Conservation (phyloP, 2,113 vertebrate genomes). For the Chelonoidis abingdonii region DNA sequence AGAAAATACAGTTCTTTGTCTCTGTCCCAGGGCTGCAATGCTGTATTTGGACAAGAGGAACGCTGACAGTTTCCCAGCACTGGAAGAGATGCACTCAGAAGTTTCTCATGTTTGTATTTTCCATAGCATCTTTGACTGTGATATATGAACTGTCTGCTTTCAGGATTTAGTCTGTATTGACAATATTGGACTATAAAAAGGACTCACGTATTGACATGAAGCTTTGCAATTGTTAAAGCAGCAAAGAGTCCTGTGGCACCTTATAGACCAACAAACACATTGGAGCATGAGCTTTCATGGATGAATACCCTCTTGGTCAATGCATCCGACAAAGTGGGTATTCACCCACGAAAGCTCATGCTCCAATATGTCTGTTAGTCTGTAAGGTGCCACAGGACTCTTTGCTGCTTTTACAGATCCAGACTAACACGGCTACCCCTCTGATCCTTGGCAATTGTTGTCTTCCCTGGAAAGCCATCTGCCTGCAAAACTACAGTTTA, state of each 20-base stretch:
- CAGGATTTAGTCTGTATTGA: neutral
- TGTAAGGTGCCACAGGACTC: too few species aligned
- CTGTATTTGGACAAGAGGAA: conserved; percentile 31
- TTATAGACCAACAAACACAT: too few species aligned
- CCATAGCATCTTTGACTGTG: neutral
- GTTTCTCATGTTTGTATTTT: conserved; percentile 5
- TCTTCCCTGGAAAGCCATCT: neutral
- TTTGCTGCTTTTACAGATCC: too few species aligned
- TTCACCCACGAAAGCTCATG: too few species aligned
- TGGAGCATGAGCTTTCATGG: too few species aligned
- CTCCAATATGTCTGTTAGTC: too few species aligned
- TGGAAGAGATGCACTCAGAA: neutral
- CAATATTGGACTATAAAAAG: neutral
- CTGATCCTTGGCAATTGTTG: neutral
- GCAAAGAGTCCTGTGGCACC: too few species aligned
- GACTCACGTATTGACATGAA: neutral
- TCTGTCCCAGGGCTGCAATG: neutral
- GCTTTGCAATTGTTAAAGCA: neutral
- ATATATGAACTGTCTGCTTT: neutral
- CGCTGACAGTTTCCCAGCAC: neutral
- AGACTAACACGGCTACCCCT: too few species aligned
- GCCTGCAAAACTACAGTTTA: neutral
- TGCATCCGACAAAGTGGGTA: too few species aligned
- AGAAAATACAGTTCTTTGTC: conserved; percentile 3
- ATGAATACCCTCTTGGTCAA: too few species aligned